Evolutionary conservation across 2,888 invertebrate species (phyloP).

Genomic region (Mythimna loreyi): DNA sequence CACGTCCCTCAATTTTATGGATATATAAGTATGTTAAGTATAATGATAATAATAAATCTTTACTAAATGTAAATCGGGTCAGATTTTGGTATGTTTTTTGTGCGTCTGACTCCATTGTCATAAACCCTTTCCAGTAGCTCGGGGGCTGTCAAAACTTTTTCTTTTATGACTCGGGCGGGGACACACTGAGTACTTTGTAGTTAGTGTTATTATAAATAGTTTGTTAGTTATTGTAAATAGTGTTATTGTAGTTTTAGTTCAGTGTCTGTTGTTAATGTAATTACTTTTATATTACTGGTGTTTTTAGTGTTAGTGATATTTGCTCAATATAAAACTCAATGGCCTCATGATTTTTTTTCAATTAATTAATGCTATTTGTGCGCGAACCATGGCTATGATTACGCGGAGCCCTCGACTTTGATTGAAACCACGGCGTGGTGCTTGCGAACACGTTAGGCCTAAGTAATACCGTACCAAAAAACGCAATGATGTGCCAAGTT

Average conservation of each 20-base stretch:
- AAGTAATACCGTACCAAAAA: too few species aligned
- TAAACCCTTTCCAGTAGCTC: constrained; percentile 77
- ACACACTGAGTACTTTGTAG: constrained; percentile 35
- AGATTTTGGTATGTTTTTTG: constrained; percentile 61
- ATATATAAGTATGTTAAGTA: constrained; percentile 31
- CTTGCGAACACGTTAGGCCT: too few species aligned
- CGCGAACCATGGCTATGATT: too few species aligned
- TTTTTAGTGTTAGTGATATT: too few species aligned
- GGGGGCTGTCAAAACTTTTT: constrained; percentile 67
- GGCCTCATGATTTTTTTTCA: too few species aligned
- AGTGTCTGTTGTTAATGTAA: not conserved
- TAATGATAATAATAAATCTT: constrained; percentile 37
- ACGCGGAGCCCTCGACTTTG: too few species aligned
- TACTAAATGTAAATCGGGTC: constrained; percentile 42
- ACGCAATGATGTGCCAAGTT: too few species aligned
- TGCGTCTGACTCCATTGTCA: constrained; percentile 65
- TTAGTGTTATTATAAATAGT: not conserved
- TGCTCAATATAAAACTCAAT: too few species aligned
- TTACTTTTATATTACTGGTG: not conserved
- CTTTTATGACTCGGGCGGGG: constrained; percentile 50
- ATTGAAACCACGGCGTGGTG: too few species aligned
- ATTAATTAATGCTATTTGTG: too few species aligned
- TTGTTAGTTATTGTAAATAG: not conserved
- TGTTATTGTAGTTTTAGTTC: not conserved
- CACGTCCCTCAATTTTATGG: constrained; percentile 34